Conservation (phyloP, 35 echinoderm and acorn worm genomes). For the Amphiura filiformis region DNA sequence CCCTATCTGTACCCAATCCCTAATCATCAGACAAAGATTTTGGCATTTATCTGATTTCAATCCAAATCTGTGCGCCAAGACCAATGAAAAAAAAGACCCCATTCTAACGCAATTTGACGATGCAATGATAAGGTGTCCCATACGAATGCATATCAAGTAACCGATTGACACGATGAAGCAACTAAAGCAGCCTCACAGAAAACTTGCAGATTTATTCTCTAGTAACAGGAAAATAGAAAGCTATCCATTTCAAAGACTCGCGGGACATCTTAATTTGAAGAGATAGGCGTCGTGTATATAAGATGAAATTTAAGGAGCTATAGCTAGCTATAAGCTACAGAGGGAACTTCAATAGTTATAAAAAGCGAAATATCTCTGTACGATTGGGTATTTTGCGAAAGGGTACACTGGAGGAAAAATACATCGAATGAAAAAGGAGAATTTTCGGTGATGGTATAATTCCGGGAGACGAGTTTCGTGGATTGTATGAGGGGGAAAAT, state of each 20-base stretch:
- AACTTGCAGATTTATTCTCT: neutral
- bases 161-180: neutral
- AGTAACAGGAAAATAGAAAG: neutral
- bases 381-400: neutral
- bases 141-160: neutral
- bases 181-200: neutral
- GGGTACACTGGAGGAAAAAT: neutral
- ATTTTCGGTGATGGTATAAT: conserved; percentile 7
- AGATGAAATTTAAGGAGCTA: conserved; percentile 8
- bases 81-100: neutral
- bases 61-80: neutral
- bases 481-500: neutral
- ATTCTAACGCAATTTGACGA: conserved; percentile 1
- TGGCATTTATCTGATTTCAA: neutral
- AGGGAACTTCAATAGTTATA: neutral
- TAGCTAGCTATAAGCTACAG: too few relatives aligned
- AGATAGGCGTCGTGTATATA: conserved; percentile 3
- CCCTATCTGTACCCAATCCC: too few relatives aligned
- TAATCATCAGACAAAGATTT: too few relatives aligned
- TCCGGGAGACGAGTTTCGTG: neutral
- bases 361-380: neutral
- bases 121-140: neutral
- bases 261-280: conserved; percentile 7
- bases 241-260: conserved; percentile 4
- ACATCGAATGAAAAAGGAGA: neutral